These are phyloP conservation scores for Drosophila barbarae DNA, from an alignment of 2,888 invertebrate genomes.

Conservation along the genomic window DNA sequence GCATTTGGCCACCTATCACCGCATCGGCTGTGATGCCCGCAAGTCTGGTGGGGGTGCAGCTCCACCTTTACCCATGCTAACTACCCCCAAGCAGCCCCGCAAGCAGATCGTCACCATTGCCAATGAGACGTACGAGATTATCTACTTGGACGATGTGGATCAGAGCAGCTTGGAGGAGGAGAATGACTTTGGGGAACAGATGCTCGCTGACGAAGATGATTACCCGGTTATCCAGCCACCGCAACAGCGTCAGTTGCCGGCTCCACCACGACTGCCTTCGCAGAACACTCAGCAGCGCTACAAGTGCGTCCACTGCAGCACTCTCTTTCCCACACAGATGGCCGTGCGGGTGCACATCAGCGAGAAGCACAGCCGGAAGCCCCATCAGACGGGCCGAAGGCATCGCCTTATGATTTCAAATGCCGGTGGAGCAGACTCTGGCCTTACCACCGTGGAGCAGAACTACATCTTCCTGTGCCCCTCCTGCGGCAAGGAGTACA, in stretches of 20 bases:
- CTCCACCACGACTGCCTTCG: neutral
- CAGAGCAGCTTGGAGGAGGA: constrained; percentile 55
- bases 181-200: constrained; percentile 66
- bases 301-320: constrained; percentile 71
- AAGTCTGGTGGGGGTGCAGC: constrained; percentile 20
- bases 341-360: constrained; percentile 65
- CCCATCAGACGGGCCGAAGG: constrained; percentile 40
- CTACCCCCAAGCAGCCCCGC: constrained; percentile 37
- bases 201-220: constrained; percentile 65
- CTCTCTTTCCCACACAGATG: constrained; percentile 58
- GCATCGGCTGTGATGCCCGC: constrained; percentile 51
- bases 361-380: constrained; percentile 64
- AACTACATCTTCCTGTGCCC: constrained; percentile 74
- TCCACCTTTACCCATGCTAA: neutral
- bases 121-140: constrained; percentile 74
- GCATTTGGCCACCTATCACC: constrained; percentile 71
- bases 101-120: constrained; percentile 73
- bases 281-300: constrained; percentile 43
- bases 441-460: constrained; percentile 57
- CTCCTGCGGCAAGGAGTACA: constrained; percentile 71
- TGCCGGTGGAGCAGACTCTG: constrained; percentile 1
- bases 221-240: constrained; percentile 15
- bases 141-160: constrained; percentile 70
- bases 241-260: constrained; percentile 1
- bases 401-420: constrained; percentile 27